Evolutionary conservation across 1,140 invertebrate genomes (phyloP).

Genomic region (Anastrepha obliqua): DNA sequence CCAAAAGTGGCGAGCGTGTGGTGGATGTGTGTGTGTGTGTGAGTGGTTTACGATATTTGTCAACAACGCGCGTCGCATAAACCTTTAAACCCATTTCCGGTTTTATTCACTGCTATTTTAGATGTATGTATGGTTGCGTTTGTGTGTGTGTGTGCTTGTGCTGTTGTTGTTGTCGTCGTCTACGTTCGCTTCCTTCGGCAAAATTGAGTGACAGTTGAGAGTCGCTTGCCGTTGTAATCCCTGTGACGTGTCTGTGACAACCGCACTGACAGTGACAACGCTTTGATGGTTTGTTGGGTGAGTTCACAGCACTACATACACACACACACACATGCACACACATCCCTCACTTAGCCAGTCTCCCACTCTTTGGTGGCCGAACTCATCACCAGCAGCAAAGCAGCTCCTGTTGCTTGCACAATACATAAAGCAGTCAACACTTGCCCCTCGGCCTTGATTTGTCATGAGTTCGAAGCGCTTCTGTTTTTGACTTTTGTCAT

Average conservation of each 20-base stretch:
- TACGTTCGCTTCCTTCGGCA: slow-evolving; percentile 23
- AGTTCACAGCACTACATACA: not conserved
- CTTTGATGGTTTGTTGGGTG: slow-evolving; percentile 66
- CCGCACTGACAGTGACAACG: slow-evolving; percentile 73
- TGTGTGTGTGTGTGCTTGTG: not conserved
- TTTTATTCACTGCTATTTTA: not conserved
- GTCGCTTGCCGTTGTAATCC: slow-evolving; percentile 65
- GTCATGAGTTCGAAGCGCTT: slow-evolving; percentile 36
- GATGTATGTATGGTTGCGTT: not conserved
- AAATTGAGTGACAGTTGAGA: slow-evolving; percentile 62
- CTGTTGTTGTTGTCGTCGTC: not conserved
- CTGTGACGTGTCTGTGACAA: slow-evolving; percentile 73
- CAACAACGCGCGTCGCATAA: slow-evolving; percentile 18
- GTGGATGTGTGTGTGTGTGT: not conserved
- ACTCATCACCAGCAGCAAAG: not conserved
- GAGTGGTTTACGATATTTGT: not conserved
- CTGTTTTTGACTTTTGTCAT: slow-evolving; percentile 50
- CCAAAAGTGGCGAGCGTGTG: not conserved
- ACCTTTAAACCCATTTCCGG: slow-evolving; percentile 47
- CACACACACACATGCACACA: not conserved
- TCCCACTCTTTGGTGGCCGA: slow-evolving; percentile 8
- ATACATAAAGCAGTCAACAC: slow-evolving; percentile 1
- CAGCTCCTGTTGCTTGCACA: slow-evolving; percentile 14
- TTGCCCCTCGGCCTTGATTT: slow-evolving; percentile 33
- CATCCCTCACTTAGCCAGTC: no score